Percentiles rank a stretch among this genome's conserved stretches.
Evolutionary conservation across 2,888 invertebrate genomes (phyloP).

Genomic region (Drosophila nr. medialis): DNA sequence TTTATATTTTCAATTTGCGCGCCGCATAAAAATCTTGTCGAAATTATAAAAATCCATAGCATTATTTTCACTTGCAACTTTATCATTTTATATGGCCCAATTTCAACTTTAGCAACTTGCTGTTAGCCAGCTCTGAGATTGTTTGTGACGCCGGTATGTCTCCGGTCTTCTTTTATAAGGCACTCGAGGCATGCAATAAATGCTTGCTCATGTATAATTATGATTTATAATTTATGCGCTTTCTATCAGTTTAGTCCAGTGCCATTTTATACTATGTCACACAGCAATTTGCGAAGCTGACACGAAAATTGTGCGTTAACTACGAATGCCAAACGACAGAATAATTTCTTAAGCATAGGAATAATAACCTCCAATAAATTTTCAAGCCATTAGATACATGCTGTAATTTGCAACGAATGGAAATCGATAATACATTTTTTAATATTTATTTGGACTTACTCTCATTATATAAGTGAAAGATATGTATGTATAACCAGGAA

Average conservation of each 20-base stretch:
- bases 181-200: conserved; percentile 9
- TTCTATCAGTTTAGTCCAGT: conserved; percentile 38
- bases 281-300: conserved; percentile 55
- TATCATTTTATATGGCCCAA: conserved; percentile 71
- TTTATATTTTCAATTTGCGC: conserved; percentile 77
- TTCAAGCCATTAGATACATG: neutral
- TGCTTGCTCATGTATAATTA: conserved; percentile 33
- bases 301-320: conserved; percentile 62
- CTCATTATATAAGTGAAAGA: neutral
- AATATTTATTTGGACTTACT: neutral
- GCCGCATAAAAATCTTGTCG: conserved; percentile 55
- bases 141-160: conserved; percentile 16
- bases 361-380: neutral
- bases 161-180: conserved; percentile 52
- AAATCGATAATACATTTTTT: neutral
- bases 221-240: conserved; percentile 63
- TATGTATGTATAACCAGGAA: neutral
- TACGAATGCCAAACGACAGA: conserved; percentile 29
- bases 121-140: conserved; percentile 11
- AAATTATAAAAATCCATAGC: conserved; percentile 73
- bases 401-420: neutral
- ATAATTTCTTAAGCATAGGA: conserved; percentile 34
- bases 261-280: conserved; percentile 34
- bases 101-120: conserved; percentile 44
- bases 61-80: conserved; percentile 74